phyloP scores from a whole-genome alignment of 2,797 vertebrate species.

The Lutjanus argentimaculatus region DNA sequence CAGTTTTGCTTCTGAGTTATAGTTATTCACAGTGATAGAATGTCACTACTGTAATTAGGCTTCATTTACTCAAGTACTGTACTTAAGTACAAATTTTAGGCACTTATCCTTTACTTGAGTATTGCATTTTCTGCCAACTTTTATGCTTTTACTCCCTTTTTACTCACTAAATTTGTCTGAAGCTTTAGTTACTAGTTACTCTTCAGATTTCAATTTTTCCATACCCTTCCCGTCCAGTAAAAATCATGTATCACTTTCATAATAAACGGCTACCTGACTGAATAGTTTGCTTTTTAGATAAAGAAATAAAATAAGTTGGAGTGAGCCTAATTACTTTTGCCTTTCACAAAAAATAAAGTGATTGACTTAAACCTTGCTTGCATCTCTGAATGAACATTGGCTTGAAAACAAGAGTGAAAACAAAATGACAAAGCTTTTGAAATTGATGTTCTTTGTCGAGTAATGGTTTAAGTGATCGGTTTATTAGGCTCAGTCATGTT shows the following conservation, averaged over 20 bases:
- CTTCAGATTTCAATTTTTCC: not conserved
- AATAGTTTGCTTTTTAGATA: no score
- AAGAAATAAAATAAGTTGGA: no score
- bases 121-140: not conserved
- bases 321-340: no score
- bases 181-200: not conserved
- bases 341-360: no score
- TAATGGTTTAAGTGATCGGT: no score
- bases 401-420: no score
- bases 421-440: no score
- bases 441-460: no score
- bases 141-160: not conserved
- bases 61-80: not conserved
- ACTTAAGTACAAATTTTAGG: not conserved
- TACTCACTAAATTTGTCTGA: not conserved
- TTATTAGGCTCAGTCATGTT: no score
- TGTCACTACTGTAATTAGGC: not conserved
- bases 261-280: no score
- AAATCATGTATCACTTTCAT: not conserved
- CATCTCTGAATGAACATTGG: no score
- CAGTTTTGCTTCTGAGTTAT: not conserved
- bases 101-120: not conserved
- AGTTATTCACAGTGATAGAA: not conserved
- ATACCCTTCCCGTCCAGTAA: not conserved
- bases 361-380: no score